phyloP scores from a whole-genome alignment of 2,797 vertebrate genomes.

The Cossypha niveicapilla region DNA sequence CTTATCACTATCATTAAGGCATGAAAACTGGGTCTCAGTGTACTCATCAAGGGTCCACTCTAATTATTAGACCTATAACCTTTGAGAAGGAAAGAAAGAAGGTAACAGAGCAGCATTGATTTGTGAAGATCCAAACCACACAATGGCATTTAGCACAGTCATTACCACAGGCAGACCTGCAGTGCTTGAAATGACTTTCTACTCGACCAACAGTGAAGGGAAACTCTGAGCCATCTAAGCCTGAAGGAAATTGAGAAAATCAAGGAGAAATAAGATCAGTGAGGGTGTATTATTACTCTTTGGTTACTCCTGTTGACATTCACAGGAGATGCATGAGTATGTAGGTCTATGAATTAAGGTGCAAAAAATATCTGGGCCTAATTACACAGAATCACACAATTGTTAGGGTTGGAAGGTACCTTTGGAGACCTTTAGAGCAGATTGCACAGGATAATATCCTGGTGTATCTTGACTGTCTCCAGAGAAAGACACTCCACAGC shows the following conservation, averaged over 20 bases:
- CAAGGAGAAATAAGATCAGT: neutral
- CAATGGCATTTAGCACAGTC: neutral
- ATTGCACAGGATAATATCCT: neutral
- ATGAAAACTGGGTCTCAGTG: neutral
- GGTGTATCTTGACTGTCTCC: neutral
- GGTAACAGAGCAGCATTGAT: neutral
- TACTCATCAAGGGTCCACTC: neutral
- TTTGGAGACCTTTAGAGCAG: neutral
- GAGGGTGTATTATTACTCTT: neutral
- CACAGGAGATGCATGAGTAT: neutral
- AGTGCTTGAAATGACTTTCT: conserved; percentile 9
- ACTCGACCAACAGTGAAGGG: neutral
- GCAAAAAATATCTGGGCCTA: neutral
- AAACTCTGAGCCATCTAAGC: neutral
- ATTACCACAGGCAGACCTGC: neutral
- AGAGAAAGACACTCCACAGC: neutral
- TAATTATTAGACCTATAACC: conserved; percentile 16
- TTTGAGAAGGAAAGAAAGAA: neutral
- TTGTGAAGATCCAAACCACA: conserved; percentile 13
- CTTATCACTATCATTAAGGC: neutral
- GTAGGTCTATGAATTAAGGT: neutral
- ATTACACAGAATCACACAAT: neutral
- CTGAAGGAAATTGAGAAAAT: neutral
- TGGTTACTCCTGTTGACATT: neutral
- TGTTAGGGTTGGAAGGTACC: neutral